Conservation (phyloP, 2,113 vertebrate genomes). For the Heliornis fulica region DNA sequence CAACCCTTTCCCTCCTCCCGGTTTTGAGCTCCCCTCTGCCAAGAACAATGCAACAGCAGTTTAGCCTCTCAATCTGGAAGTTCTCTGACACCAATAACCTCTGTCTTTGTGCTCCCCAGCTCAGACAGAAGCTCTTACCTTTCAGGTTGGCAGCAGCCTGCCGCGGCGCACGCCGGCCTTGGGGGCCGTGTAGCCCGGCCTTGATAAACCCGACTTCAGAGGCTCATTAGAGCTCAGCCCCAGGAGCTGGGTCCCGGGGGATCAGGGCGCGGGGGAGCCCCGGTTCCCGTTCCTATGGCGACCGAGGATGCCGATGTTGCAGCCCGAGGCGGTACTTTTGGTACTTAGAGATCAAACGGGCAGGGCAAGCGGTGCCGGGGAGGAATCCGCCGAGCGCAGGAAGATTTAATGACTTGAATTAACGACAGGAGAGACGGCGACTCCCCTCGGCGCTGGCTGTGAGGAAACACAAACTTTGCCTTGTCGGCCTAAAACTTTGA, state of each 20-base stretch:
- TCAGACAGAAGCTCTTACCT: background rate
- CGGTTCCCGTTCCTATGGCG: constrained; percentile 64
- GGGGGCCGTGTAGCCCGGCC: background rate
- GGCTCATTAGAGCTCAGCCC: constrained; percentile 34
- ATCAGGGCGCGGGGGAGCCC: background rate
- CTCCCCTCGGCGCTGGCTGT: background rate
- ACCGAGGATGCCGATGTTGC: constrained; percentile 53
- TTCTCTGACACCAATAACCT: constrained; percentile 65
- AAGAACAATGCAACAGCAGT: background rate
- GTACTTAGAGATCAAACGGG: constrained; percentile 50
- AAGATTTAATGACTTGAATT: constrained; percentile 30
- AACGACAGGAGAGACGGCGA: background rate
- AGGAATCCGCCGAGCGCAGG: background rate
- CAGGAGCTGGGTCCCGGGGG: constrained; percentile 36
- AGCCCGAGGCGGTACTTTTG: constrained; percentile 65
- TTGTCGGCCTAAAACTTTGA: background rate
- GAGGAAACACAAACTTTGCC: background rate
- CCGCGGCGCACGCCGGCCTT: background rate
- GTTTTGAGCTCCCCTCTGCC: background rate
- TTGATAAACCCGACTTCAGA: constrained; percentile 27
- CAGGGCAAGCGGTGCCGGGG: constrained; percentile 47
- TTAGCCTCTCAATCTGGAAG: constrained; percentile 5
- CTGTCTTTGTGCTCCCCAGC: constrained; percentile 39
- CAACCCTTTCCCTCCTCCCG: background rate
- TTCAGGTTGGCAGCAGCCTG: constrained; percentile 8